Evolutionary conservation across 2,797 vertebrate genomes (phyloP).

Genomic region (Peromyscus nudipes): DNA sequence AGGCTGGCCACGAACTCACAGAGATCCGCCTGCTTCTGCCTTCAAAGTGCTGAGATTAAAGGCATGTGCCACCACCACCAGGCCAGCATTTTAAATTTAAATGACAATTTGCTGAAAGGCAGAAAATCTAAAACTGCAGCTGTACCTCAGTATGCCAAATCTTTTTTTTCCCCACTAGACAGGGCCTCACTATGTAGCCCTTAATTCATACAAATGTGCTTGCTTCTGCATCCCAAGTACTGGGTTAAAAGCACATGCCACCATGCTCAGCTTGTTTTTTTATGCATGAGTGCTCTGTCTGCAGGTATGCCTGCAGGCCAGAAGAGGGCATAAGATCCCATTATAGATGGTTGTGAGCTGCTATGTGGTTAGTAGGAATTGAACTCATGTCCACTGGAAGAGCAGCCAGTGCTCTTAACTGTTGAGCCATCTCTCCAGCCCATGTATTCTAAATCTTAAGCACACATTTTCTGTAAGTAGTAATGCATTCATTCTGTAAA

Average conservation of each 20-base stretch:
- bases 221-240: background rate
- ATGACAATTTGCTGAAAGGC: constrained; percentile 12
- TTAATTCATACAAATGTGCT: background rate
- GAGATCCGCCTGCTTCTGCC: background rate
- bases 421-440: background rate
- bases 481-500: constrained; percentile 5
- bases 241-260: background rate
- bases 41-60: background rate
- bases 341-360: background rate
- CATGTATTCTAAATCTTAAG: background rate
- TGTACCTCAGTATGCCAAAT: background rate
- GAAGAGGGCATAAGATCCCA: background rate
- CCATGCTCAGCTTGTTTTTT: background rate
- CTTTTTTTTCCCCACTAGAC: background rate
- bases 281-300: background rate
- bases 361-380: background rate
- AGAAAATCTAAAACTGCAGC: constrained; percentile 23
- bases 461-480: constrained; percentile 34
- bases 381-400: background rate
- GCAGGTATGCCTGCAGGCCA: background rate
- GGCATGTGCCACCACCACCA: background rate
- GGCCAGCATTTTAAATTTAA: background rate
- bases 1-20: background rate
- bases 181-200: background rate
- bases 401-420: background rate